A percentile compares a stretch with the other conserved stretches of the same genome.
These are phyloP conservation scores for Sesia bembeciformis DNA, from an alignment of 2,888 invertebrate genomes.

Conservation along the genomic window DNA sequence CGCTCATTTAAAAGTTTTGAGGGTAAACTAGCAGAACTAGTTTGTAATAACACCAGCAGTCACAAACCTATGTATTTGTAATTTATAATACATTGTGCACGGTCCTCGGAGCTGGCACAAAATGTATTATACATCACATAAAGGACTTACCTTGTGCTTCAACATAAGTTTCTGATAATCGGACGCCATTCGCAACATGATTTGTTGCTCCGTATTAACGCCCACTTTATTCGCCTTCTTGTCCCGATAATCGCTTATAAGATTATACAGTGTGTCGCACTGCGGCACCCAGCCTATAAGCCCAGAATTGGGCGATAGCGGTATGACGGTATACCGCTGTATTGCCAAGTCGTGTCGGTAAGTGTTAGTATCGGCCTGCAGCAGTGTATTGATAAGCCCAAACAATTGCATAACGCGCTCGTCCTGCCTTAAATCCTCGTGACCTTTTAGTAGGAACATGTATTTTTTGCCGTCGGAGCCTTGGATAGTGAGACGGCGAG, in stretches of 20 bases:
- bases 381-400: conserved; percentile 95
- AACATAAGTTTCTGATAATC: conserved; percentile 97
- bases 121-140: not conserved
- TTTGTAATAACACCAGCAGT: no score
- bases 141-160: conserved; percentile 89
- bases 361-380: conserved; percentile 95
- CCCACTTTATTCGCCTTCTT: conserved; percentile 89
- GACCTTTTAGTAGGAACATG: conserved; percentile 98
- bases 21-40: no score
- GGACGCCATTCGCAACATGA: conserved; percentile 97
- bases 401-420: conserved; percentile 99
- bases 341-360: conserved; percentile 86
- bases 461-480: conserved; percentile 98
- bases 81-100: no score
- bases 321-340: conserved; percentile 97
- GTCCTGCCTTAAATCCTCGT: conserved; percentile 98
- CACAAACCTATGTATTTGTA: no score
- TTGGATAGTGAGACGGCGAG: conserved; percentile 92
- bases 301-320: conserved; percentile 97
- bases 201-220: conserved; percentile 96
- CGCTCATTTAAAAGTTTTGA: no score
- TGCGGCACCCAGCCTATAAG: conserved; percentile 99
- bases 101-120: not conserved
- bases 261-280: conserved; percentile 97
- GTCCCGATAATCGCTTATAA: conserved; percentile 97